Conservation (phyloP, 2,797 vertebrate species). For the Coregonus sp. region DNA sequence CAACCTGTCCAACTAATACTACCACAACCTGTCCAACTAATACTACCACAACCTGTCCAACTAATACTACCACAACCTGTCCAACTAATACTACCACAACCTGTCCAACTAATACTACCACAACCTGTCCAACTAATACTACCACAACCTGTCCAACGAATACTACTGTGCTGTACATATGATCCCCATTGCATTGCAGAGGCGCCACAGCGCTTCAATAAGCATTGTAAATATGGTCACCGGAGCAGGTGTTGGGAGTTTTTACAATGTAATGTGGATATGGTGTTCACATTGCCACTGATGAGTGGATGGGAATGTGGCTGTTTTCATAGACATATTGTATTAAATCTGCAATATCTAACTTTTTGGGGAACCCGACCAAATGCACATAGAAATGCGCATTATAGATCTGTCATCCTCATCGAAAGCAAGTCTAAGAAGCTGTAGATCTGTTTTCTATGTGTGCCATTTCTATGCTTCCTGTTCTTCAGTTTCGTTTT, state of each 20-base stretch:
- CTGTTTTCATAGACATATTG: background rate
- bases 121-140: slow-evolving; percentile 39
- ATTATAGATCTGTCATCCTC: background rate
- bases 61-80: slow-evolving; percentile 42
- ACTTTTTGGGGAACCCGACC: no score
- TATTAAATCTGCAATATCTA: background rate
- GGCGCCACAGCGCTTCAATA: background rate
- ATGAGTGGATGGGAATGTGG: background rate
- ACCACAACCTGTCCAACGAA: background rate
- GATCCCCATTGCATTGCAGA: background rate
- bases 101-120: slow-evolving; percentile 42
- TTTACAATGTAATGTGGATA: background rate
- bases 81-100: slow-evolving; percentile 42
- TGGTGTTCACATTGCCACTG: background rate
- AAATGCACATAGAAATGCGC: background rate
- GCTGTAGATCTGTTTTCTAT: no score
- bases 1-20: slow-evolving; percentile 39
- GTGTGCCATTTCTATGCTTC: no score
- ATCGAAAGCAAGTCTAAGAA: background rate
- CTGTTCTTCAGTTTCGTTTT: no score
- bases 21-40: background rate
- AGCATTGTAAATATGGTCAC: background rate
- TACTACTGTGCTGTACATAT: background rate
- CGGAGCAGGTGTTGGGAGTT: background rate
- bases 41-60: background rate